Base-by-base conservation (phyloP, 2,888 invertebrate species). In the Pristionchus japonicus region DNA sequence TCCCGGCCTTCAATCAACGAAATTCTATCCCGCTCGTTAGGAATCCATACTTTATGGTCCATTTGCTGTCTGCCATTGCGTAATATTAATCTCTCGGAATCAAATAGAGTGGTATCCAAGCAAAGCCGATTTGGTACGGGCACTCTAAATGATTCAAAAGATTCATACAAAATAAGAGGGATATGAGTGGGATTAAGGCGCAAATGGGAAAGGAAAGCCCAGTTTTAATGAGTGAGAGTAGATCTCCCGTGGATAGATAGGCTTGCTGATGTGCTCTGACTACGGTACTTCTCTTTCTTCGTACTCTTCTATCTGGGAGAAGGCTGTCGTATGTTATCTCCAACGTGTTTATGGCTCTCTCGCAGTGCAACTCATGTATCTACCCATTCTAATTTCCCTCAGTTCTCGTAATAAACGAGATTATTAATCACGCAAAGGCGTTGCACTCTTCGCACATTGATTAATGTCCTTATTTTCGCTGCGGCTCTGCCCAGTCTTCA, bases 71-170 rank as follows among this genome's bases (percentile, higher is more conserved):
- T 52, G n/a, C n/a, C 37, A 15, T 70, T 70, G 70, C 70, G 70
- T 37, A 70, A 70, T 37, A 70, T 70, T 37, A 70, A 70, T 34
- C 37, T 27, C 15, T 23, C 4, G 2, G 37, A 15, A 74, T 40
- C 20, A 27, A 43, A 6, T 43, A 47, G 47, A 77, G 37, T 40
- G 23, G 11, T 40, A 47, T n/a, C 43, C 27, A 47, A 47, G 15
- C 1, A 43, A 3, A 23, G 77, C 47, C 43, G 43, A 43, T 77
- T 27, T 77, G 77, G 77, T 77, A 77, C 52, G 82, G 52, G 70
- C 70, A 70, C 70, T 70, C 70, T 70, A 70, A 70, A 70, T 70
- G 70, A 70, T 70, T 70, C 37, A 70, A 70, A 70, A 17, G 70
- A 31, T 70, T 70, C 31, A 83, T 52, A 52, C 34, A 7, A 31